Percentiles rank a stretch among this genome's conserved stretches.
Evolutionary conservation across 2,113 vertebrate genomes (phyloP).

Genomic region (Vimba vimba): DNA sequence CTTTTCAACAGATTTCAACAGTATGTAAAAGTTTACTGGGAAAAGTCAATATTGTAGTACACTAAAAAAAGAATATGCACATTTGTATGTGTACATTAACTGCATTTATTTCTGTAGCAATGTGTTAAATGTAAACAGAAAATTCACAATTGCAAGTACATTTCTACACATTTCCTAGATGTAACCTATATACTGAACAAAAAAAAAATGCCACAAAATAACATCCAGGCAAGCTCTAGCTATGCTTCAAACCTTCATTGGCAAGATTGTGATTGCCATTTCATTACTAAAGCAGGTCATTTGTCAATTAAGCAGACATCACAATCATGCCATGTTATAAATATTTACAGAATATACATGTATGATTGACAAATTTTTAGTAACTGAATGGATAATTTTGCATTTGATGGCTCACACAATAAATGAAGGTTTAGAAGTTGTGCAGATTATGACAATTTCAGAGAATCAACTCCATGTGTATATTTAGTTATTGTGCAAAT

Average conservation of each 20-base stretch:
- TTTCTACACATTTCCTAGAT: no score
- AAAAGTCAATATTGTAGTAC: no score
- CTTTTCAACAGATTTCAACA: no score
- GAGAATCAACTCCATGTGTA: neutral
- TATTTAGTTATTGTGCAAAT: neutral
- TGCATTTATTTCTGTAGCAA: neutral
- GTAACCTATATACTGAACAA: no score
- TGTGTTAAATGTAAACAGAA: neutral
- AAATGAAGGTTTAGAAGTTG: neutral
- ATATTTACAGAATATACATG: no score
- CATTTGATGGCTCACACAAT: no score
- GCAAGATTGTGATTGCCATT: neutral
- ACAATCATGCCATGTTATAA: no score
- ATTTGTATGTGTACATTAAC: neutral
- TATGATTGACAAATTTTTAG: no score
- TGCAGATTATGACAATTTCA: neutral
- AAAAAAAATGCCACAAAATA: no score
- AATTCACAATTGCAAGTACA: neutral
- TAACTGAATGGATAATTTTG: no score
- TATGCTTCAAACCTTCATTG: neutral
- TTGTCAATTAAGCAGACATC: neutral
- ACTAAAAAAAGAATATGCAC: neutral
- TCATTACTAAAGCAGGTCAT: neutral
- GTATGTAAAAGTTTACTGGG: no score
- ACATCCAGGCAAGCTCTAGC: no score